phyloP scores from a whole-genome alignment of 2,797 vertebrate genomes.

The Neopelma chrysocephalum region DNA sequence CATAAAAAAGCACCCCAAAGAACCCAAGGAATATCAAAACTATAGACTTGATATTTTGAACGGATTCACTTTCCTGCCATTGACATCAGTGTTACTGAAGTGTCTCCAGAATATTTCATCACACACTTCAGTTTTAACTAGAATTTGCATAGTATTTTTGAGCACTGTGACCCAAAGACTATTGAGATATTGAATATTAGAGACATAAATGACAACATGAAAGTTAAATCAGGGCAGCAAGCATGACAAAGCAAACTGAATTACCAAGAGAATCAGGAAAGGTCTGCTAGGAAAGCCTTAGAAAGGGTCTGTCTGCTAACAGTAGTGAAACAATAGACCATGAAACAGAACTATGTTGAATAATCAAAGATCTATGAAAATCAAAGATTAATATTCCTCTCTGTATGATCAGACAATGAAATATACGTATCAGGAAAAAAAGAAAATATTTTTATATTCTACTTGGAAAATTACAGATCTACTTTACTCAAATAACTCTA shows the following conservation, averaged over 20 bases:
- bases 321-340: background rate
- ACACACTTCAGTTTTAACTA: background rate
- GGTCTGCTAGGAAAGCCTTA: background rate
- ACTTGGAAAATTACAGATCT: background rate
- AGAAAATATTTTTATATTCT: background rate
- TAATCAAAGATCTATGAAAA: background rate
- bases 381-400: background rate
- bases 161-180: background rate
- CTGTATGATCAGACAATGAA: background rate
- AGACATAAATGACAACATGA: background rate
- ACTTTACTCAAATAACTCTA: background rate
- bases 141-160: background rate
- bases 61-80: background rate
- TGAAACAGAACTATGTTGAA: background rate
- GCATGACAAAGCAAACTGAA: background rate
- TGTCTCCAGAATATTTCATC: background rate
- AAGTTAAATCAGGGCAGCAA: background rate
- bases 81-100: fast-evolving
- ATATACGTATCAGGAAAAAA: background rate
- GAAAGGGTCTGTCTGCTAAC: background rate
- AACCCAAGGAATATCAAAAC: background rate
- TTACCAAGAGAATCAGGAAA: background rate
- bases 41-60: background rate
- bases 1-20: fast-evolving
- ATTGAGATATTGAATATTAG: background rate